Evolutionary conservation across 2,888 invertebrate species (phyloP), one percentile per base, ranked within the genome.

Genomic region (Ichneumoninae sp.): DNA sequence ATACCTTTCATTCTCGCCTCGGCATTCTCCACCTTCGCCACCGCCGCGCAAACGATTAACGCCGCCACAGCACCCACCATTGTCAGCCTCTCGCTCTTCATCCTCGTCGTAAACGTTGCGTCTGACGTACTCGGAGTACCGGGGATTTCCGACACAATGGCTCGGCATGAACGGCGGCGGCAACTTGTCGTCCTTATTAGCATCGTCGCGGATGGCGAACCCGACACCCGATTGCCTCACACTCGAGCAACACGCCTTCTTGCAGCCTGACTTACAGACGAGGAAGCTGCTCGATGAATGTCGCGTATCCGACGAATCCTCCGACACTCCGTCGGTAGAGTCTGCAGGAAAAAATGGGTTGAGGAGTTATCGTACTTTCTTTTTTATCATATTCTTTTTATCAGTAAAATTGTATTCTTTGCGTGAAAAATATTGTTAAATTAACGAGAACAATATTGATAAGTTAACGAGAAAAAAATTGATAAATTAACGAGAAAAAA

Each of bases 201-300:
- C 81, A 82, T 87, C 85, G 78, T 83, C 44, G 44, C 52, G 8
- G 65, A 22, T 57, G 50, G 5, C 47, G 40, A 26, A 78, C 30
- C 77, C 73, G 33, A 77, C 57, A 40, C 52, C 69, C 54, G 79
- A 69, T 81, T 77, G 74, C 82, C 80, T 85, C 79, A 81, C 73
- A 36, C 85, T 88, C 87, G 89, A 88, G 83, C 91, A 91, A 81
- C 92, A 90, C 26, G 70, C 33, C 6, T 78, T 85, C 19, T 30
- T 82, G 74, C 91, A 91, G 22, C 90, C 89, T 6, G 89, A 89
- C 30, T 87, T 89, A 80, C 91, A 92, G 57, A 84, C 83, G 87
- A 81, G 7, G 40, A 80, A 83, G 33, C 68, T 57, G 74, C 26
- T 33, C 26, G 52, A 13, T 40, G 54, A 19, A 5, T 77, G 47